Base-by-base conservation (phyloP, 2,797 vertebrate genomes). In the Arctocebus calabarensis region DNA sequence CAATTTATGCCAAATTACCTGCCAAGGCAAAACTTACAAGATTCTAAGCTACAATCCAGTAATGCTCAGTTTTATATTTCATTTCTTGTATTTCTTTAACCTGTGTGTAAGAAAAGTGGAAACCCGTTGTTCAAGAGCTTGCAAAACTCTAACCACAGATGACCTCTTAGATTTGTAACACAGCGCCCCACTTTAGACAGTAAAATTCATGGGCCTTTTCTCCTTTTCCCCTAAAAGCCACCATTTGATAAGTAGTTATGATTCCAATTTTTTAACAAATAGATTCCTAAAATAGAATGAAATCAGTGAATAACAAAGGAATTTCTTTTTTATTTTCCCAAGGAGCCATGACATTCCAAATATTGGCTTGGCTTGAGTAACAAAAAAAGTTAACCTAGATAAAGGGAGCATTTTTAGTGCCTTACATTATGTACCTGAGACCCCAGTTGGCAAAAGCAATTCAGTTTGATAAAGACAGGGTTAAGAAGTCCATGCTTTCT, bases 1-100 rank as follows among this genome's bases (percentile, higher is more conserved):
- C 98, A 98, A 98, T 99, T 98, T 98, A 98, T 98, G 98, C 97
- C 98, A 98, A 98, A 98, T 98, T 98, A 98, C 98, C 98, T 98
- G 98, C 98, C 98, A 98, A 98, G 97, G 92, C 96, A 98, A 98
- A 98, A 98, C 96, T 96, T 97, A 95, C 22, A 96, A 40, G 97
- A 97, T 96, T 97, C 79, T 77, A 97, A 97, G 97, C 97, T 96
- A 29, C 96, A 88, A 23, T 88, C 97, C 78, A 90, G 59, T 96
- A 98, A 88, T 90, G 57, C 59, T 17, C 90, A 79, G 32, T 96
- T 84, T 96, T 97, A 5, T 92, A 82, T 98, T 98, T 97, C 97
- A 98, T 86, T 85, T 82, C 96, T 96, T 90, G 5, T 84, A 93
- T 87, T 93, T 82, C 78, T 95, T 93, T 84, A 94, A 74, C 43